Evolutionary conservation across 2,797 vertebrate genomes (phyloP), one percentile per base, ranked within the genome.

Genomic region (Tapirus indicus): DNA sequence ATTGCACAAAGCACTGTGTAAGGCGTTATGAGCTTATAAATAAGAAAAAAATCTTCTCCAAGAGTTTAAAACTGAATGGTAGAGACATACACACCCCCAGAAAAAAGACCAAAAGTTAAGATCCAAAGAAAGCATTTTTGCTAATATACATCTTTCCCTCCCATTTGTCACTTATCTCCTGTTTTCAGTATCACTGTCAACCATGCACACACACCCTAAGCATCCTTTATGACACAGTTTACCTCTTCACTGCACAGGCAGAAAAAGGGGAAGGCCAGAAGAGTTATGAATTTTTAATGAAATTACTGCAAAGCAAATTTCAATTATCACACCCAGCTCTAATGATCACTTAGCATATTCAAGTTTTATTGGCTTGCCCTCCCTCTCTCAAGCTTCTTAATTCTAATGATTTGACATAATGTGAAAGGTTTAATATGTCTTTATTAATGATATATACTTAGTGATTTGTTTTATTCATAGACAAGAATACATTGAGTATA

Each of bases 301-400:
- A 95, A 97, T 98, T 97, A 97, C 94, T 75, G 97, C 96, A 96
- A 95, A 97, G 93, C 95, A 95, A 97, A 97, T 97, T 98, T 97
- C 98, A 97, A 97, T 97, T 94, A 98, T 94, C 96, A 97, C 95
- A 96, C 94, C 88, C 87, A 79, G 94, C 87, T 58, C 89, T 97
- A 97, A 97, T 82, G 94, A 97, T 97, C 83, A 21, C 91, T 96
- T 93, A 87, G 69, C 82, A 68, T 79, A 94, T 80, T 94, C 93
- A 32, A 56, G 80, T 62, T 95, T 97, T 94, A 96, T 98, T 97
- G 95, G 97, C 71, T 97, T 14, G 35, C 84, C 80, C 41, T 87
- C 49, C 82, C 84, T 93, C 89, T 95, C 72, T n/a, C 87, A 41
- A 83, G 91, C 88, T 83, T 83, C 95, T 95, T 97, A 97, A 98